A percentile compares a stretch with the other conserved stretches of the same genome.
These are phyloP conservation scores for Ricordea florida DNA, from an alignment of 92 coral and sea anemone species.

Conservation along the genomic window DNA sequence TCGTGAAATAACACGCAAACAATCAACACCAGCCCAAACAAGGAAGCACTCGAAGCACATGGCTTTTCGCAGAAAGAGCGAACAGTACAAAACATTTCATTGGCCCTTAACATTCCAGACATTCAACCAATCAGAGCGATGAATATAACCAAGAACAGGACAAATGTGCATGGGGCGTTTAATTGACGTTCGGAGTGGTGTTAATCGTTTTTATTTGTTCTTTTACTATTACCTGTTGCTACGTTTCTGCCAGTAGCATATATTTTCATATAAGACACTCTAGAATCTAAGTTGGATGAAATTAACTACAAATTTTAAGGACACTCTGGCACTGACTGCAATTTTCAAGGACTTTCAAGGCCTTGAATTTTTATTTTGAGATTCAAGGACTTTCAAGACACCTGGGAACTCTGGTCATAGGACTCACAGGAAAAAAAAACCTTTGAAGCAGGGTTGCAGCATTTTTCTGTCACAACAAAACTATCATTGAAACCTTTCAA, in stretches of 20 bases:
- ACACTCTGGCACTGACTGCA: constrained; percentile 12
- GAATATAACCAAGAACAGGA: constrained; percentile 4
- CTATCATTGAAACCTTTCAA: too few species aligned
- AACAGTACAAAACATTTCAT: constrained; percentile 19
- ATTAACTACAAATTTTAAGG: constrained; percentile 39
- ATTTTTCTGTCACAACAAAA: too few species aligned
- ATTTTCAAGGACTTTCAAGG: constrained; percentile 27
- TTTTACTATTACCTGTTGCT: constrained; percentile 41
- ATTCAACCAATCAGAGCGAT: constrained; percentile 2
- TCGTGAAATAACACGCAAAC: neutral
- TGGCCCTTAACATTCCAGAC: constrained; percentile 7
- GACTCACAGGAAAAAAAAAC: too few species aligned
- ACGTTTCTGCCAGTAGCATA: constrained; percentile 41
- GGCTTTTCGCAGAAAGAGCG: constrained; percentile 37
- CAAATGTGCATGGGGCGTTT: constrained; percentile 24
- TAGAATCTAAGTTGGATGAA: constrained; percentile 39
- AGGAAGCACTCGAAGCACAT: constrained; percentile 38
- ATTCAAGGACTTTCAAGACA: constrained; percentile 18
- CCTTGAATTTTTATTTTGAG: too few species aligned
- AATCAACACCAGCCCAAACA: constrained; percentile 17
- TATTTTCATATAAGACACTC: constrained; percentile 44
- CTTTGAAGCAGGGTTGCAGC: too few species aligned
- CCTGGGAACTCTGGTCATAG: too few species aligned
- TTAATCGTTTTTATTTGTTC: constrained; percentile 1
- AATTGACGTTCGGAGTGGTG: constrained; percentile 26